Conservation (phyloP, 2,797 vertebrate species). For the Lepus oiostolus region DNA sequence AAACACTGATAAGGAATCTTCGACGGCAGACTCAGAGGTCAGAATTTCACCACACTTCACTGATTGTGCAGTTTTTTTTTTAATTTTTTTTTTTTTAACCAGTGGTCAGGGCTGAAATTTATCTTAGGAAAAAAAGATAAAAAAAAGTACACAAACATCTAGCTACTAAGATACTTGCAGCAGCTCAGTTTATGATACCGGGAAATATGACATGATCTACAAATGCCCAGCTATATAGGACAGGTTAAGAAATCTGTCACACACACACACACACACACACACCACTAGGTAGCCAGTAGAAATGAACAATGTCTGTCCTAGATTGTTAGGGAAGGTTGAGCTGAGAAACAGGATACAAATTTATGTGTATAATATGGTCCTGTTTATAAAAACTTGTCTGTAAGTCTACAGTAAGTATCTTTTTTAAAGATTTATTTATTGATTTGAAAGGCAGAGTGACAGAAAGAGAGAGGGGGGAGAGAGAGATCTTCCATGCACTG, state of each 20-base stretch:
- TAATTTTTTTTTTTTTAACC: not conserved
- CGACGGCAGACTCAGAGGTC: slow-evolving; percentile 42
- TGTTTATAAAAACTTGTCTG: not conserved
- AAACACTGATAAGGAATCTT: not conserved
- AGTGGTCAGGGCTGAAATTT: not conserved
- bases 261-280: not conserved
- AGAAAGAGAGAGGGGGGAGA: too few relatives aligned
- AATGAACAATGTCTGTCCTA: not conserved
- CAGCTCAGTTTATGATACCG: not conserved
- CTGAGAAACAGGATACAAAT: not conserved
- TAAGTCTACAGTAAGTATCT: not conserved
- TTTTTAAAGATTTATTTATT: too few relatives aligned
- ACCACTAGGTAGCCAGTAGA: not conserved
- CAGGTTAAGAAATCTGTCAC: not conserved
- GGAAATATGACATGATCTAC: not conserved
- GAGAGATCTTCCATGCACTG: too few relatives aligned
- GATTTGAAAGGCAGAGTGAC: too few relatives aligned
- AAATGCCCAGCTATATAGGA: not conserved
- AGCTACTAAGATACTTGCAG: not conserved
- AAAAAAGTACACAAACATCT: not conserved
- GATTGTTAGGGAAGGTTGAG: not conserved
- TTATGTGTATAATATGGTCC: too few relatives aligned
- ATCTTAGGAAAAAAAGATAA: not conserved
- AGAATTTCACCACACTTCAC: not conserved
- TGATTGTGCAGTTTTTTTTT: not conserved